phyloP scores from a whole-genome alignment of 2,888 invertebrate genomes.

The Parascotia fuliginaria region DNA sequence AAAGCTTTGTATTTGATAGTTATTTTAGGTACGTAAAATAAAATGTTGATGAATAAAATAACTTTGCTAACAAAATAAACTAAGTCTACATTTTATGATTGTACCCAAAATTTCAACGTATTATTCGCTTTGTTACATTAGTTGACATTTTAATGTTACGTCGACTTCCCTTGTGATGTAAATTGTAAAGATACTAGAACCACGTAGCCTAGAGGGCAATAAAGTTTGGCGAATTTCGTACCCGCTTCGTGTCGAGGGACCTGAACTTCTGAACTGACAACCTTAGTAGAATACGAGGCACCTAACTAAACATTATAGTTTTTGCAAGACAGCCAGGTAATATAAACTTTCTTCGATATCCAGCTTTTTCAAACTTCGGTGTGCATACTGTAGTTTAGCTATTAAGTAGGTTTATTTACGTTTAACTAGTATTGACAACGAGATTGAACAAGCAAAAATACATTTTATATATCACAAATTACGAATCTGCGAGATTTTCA shows the following conservation, averaged over 20 bases:
- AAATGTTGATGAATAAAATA: neutral
- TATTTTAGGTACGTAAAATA: no score
- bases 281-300: conserved; percentile 22
- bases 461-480: neutral
- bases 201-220: conserved; percentile 28
- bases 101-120: neutral
- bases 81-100: neutral
- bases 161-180: conserved; percentile 17
- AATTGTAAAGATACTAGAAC: conserved; percentile 36
- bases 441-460: neutral
- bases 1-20: no score
- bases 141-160: conserved; percentile 29
- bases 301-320: conserved; percentile 11
- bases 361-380: neutral
- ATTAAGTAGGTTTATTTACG: neutral
- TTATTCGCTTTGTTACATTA: conserved; percentile 12
- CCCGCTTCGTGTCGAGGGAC: conserved; percentile 28
- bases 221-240: conserved; percentile 39
- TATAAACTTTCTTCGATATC: conserved; percentile 10
- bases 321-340: conserved; percentile 7
- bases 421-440: neutral
- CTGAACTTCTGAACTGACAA: conserved; percentile 37
- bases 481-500: neutral
- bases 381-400: neutral
- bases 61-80: neutral